Conservation (phyloP, 2,888 invertebrate species). For the Leptopilina myrica region DNA sequence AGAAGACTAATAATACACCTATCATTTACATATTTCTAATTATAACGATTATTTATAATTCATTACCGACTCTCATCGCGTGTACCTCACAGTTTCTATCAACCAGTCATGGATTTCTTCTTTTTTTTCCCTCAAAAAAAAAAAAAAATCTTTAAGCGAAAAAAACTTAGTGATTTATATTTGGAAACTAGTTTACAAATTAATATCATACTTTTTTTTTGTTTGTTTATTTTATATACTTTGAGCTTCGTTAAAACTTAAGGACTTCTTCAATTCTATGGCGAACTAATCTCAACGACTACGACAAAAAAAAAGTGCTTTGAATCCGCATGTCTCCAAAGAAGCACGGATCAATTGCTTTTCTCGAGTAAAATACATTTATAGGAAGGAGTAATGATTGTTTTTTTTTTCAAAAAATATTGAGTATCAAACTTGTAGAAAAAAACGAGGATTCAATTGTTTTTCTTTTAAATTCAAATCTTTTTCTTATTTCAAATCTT, state of each 20-base stretch:
- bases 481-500: no score
- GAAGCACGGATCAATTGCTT: conserved; percentile 28
- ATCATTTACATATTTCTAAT: conserved; percentile 20
- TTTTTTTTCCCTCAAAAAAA: conserved; percentile 49
- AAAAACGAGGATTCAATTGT: background rate
- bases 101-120: conserved; percentile 66
- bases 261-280: conserved; percentile 44
- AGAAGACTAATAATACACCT: conserved; percentile 9
- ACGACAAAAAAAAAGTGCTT: conserved; percentile 16
- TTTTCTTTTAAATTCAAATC: background rate
- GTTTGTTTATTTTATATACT: conserved; percentile 10
- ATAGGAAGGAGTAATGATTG: background rate
- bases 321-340: no score
- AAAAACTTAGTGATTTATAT: conserved; percentile 24
- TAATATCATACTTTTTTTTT: conserved; percentile 43
- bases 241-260: conserved; percentile 48
- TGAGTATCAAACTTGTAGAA: background rate
- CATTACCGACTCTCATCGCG: conserved; percentile 6
- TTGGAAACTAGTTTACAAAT: conserved; percentile 42
- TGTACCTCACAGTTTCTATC: conserved; percentile 40
- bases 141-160: conserved; percentile 41
- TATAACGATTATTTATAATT: conserved; percentile 32
- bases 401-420: background rate
- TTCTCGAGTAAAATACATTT: background rate
- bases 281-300: conserved; percentile 24